phyloP scores from a whole-genome alignment of 2,888 invertebrate genomes.

The Dione vanillae region DNA sequence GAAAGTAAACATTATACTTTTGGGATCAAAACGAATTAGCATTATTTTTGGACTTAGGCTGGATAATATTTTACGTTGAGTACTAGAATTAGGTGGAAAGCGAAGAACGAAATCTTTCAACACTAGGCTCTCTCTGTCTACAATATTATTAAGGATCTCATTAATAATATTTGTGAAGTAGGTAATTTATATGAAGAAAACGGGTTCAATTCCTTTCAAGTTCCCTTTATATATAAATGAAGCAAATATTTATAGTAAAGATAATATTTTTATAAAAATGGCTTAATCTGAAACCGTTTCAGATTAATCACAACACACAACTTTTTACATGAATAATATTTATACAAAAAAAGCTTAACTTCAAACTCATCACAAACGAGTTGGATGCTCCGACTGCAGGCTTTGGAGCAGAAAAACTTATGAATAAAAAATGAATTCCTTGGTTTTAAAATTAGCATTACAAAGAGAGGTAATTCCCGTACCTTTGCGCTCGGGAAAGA shows the following conservation, averaged over 20 bases:
- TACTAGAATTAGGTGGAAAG: too few species aligned
- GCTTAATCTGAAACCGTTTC: conserved; percentile 18
- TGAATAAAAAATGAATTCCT: conserved; percentile 84
- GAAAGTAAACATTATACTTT: too few species aligned
- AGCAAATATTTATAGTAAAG: too few species aligned
- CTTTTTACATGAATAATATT: conserved; percentile 62
- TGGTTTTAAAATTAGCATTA: conserved; percentile 84
- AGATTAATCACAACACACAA: conserved; percentile 46
- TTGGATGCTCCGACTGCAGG: conserved; percentile 77
- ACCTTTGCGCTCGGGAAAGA: conserved; percentile 78
- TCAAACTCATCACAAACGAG: conserved; percentile 75
- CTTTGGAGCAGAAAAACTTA: conserved; percentile 82
- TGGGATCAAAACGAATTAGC: too few species aligned
- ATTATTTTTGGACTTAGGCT: too few species aligned
- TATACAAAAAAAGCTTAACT: conserved; percentile 55
- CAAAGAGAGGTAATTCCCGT: conserved; percentile 82
- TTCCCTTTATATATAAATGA: neutral
- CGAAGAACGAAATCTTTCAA: too few species aligned
- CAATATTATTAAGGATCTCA: too few species aligned
- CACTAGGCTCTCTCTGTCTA: too few species aligned
- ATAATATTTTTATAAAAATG: neutral
- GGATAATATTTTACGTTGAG: too few species aligned
- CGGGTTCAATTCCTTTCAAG: neutral
- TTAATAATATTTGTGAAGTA: too few species aligned
- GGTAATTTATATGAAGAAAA: too few species aligned